Conservation (phyloP, 2,888 invertebrate species). For the Spodoptera exigua region DNA sequence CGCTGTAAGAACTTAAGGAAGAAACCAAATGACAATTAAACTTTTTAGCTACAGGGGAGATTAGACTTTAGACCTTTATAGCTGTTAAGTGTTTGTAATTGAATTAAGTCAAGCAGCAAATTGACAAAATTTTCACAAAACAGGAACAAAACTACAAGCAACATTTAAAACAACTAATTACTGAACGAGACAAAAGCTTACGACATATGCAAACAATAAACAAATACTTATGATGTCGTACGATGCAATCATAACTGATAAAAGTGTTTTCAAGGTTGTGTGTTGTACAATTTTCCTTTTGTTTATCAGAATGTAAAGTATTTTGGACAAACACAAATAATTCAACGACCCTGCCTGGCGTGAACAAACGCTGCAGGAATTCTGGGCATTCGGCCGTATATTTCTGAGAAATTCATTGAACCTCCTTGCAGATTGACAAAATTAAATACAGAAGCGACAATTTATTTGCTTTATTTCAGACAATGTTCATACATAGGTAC, state of each 20-base stretch:
- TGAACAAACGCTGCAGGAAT: slow-evolving; percentile 46
- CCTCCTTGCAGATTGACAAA: slow-evolving; percentile 45
- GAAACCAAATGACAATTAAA: slow-evolving; percentile 2
- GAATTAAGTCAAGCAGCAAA: slow-evolving; percentile 18
- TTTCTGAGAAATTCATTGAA: slow-evolving; percentile 55
- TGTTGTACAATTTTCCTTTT: slow-evolving; percentile 25
- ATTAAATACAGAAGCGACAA: slow-evolving; percentile 32
- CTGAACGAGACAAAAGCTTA: background rate
- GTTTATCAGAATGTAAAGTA: slow-evolving; percentile 30
- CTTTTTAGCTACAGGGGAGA: slow-evolving; percentile 7
- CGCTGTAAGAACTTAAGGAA: slow-evolving; percentile 37
- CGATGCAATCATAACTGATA: slow-evolving; percentile 36
- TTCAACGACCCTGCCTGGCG: slow-evolving; percentile 38
- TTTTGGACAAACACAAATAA: slow-evolving; percentile 28
- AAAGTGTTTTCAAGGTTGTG: slow-evolving; percentile 31
- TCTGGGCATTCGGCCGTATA: slow-evolving; percentile 48
- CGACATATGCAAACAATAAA: no score
- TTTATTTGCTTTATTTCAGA: slow-evolving; percentile 24
- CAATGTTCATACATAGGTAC: slow-evolving; percentile 16
- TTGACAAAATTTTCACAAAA: background rate
- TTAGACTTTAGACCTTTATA: no score
- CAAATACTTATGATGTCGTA: slow-evolving; percentile 17
- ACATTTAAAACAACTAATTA: slow-evolving; percentile 1
- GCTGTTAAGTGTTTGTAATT: background rate
- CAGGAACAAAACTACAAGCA: background rate